A percentile compares a stretch with the other conserved stretches of the same genome.
These are phyloP conservation scores for Lottia scabra DNA, from an alignment of 2,888 invertebrate species.

Conservation along the genomic window DNA sequence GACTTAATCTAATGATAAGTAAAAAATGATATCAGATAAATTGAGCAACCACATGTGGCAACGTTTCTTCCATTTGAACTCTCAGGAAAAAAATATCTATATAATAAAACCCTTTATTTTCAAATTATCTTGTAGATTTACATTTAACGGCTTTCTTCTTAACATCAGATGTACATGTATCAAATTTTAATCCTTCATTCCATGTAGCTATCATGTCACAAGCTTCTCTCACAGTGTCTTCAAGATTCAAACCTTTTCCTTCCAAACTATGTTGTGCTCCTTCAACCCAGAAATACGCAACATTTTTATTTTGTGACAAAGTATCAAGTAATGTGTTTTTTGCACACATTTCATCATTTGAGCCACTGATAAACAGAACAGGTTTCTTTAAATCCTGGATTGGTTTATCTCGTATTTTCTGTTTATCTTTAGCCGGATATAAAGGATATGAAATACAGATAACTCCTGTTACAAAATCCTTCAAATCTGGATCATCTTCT, in stretches of 20 bases:
- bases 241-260: background rate
- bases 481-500: constrained; percentile 18
- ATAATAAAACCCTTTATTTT: no score
- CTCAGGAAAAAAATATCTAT: no score
- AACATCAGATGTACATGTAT: no score
- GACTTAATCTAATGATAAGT: no score
- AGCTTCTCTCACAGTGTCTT: background rate
- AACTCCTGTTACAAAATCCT: constrained; percentile 27
- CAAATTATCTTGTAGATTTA: no score
- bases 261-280: background rate
- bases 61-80: no score
- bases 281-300: background rate
- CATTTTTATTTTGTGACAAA: background rate
- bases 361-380: constrained; percentile 33
- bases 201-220: background rate
- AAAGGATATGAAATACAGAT: constrained; percentile 43
- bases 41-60: no score
- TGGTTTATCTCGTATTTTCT: constrained; percentile 30
- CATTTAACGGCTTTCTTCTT: no score
- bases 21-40: no score
- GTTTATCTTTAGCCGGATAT: constrained; percentile 28
- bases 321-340: constrained; percentile 15
- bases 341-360: constrained; percentile 35
- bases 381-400: constrained; percentile 27
- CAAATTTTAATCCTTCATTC: background rate